A percentile compares a stretch with the other conserved stretches of the same genome.
These are phyloP conservation scores for Drosophila formosana DNA, from an alignment of 2,888 invertebrate genomes.

Conservation along the genomic window DNA sequence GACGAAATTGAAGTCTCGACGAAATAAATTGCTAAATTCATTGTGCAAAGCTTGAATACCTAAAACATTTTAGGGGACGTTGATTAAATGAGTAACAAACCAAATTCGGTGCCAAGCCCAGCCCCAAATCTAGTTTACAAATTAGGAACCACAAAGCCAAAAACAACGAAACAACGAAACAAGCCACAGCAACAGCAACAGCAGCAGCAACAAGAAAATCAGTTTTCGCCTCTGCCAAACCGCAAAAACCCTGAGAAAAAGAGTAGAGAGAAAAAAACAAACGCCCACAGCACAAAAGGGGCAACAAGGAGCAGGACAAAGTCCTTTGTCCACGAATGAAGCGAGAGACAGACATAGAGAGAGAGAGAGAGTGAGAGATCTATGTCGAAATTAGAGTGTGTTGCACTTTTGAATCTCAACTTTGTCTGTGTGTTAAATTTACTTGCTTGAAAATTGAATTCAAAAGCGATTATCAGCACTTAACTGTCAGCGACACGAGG, in stretches of 20 bases:
- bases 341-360: conserved; percentile 5
- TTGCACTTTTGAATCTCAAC: conserved; percentile 76
- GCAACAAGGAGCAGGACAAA: conserved; percentile 12
- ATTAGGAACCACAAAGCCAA: conserved; percentile 68
- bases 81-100: conserved; percentile 66
- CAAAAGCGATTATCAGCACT: conserved; percentile 81
- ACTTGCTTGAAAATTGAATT: conserved; percentile 75
- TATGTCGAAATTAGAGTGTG: conserved; percentile 38
- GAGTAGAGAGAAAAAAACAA: conserved; percentile 22
- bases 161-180: conserved; percentile 58
- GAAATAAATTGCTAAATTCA: neutral
- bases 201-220: conserved; percentile 43
- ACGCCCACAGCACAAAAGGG: conserved; percentile 12
- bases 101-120: conserved; percentile 32
- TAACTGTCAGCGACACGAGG: conserved; percentile 77
- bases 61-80: conserved; percentile 32
- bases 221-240: conserved; percentile 60
- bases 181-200: conserved; percentile 58
- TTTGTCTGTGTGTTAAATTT: conserved; percentile 70
- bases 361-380: neutral
- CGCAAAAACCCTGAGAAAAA: conserved; percentile 50
- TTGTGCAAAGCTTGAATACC: neutral
- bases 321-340: conserved; percentile 45
- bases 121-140: conserved; percentile 70
- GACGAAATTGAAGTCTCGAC: no score